Evolutionary conservation across 2,888 invertebrate species (phyloP).

Genomic region (Cataglyphis albicans): DNA sequence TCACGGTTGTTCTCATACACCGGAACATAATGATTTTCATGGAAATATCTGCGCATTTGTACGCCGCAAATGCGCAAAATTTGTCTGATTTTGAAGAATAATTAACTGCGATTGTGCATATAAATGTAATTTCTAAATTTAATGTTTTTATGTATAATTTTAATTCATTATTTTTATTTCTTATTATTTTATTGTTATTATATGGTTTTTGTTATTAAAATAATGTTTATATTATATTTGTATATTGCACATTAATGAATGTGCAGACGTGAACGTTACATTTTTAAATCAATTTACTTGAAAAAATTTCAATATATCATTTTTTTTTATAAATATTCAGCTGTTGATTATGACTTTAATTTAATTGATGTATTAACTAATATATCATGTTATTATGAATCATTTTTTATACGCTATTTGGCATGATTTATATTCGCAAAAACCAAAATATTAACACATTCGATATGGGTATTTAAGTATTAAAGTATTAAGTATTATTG

Average conservation of each 20-base stretch:
- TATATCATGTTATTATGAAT: conserved; percentile 5
- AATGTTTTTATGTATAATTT: not conserved
- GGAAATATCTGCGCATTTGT: conserved; percentile 21
- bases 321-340: conserved; percentile 24
- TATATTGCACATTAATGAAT: not conserved
- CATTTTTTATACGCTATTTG: conserved; percentile 1
- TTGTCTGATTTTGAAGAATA: not conserved
- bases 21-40: conserved; percentile 40
- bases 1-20: conserved; percentile 21
- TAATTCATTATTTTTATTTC: not conserved
- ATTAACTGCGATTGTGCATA: not conserved
- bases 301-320: conserved; percentile 21
- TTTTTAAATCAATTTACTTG: not conserved
- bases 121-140: not conserved
- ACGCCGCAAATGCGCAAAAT: not conserved
- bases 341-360: conserved; percentile 13
- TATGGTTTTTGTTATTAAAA: not conserved
- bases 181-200: not conserved
- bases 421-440: conserved; percentile 4
- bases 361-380: not conserved
- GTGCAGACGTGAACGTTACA: not conserved
- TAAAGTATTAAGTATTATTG: not conserved
- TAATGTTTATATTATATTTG: conserved; percentile 1
- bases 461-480: not conserved
- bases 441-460: not conserved